phyloP scores from a whole-genome alignment of 2,888 invertebrate genomes.

The Dynastes grantii region DNA sequence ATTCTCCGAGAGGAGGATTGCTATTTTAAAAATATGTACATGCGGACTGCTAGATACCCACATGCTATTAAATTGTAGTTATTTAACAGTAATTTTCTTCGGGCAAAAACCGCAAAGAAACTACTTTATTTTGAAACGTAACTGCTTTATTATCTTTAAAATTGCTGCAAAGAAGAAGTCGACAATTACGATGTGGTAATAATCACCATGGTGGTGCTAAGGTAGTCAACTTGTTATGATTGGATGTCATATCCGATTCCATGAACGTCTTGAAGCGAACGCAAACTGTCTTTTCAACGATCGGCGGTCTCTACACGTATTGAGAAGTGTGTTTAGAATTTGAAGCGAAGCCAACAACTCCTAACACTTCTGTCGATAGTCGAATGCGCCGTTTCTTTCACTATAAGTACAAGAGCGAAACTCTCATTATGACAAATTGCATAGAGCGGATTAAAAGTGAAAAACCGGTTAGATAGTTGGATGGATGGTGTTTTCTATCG shows the following conservation, averaged over 20 bases:
- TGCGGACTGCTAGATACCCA: background rate
- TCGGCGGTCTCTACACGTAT: background rate
- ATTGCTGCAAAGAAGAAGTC: constrained; percentile 1
- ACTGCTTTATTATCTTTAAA: constrained; percentile 30
- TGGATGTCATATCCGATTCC: constrained; percentile 27
- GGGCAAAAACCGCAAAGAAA: background rate
- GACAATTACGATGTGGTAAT: constrained; percentile 1
- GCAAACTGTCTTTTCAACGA: background rate
- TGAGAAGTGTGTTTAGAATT: constrained; percentile 9
- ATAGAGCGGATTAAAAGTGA: constrained; percentile 53
- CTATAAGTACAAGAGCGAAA: constrained; percentile 14
- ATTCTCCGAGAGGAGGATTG: too few relatives aligned
- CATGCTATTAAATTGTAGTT: background rate
- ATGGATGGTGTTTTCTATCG: background rate
- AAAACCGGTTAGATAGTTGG: constrained; percentile 44
- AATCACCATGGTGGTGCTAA: background rate
- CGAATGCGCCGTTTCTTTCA: constrained; percentile 9
- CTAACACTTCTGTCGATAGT: constrained; percentile 17
- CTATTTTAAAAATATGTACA: too few relatives aligned
- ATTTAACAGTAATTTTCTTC: background rate
- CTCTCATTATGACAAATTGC: constrained; percentile 55
- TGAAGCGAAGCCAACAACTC: background rate
- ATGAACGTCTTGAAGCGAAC: background rate
- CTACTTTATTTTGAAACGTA: background rate
- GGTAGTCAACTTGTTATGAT: constrained; percentile 7